These are phyloP conservation scores for Parnassius glacialis DNA, from an alignment of 2,888 invertebrate species.

Conservation along the genomic window DNA sequence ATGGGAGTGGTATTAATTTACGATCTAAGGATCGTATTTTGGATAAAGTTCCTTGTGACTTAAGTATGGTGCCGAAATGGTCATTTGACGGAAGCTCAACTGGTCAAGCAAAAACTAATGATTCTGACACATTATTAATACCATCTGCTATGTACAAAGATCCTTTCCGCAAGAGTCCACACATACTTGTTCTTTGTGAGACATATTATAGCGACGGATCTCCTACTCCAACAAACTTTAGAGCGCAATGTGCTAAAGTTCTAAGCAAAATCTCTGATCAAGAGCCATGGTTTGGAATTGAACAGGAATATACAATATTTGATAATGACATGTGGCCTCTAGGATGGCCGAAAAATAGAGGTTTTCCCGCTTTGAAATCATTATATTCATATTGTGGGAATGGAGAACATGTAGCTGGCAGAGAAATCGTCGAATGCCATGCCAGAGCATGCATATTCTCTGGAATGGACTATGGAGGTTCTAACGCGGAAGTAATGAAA, in stretches of 20 bases:
- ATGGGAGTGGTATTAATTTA: constrained; percentile 87
- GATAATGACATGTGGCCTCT: constrained; percentile 91
- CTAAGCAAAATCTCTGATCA: constrained; percentile 76
- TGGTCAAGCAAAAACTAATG: constrained; percentile 89
- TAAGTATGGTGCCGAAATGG: constrained; percentile 86
- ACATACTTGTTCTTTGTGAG: constrained; percentile 93
- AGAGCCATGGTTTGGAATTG: constrained; percentile 95
- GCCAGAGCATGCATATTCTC: constrained; percentile 91
- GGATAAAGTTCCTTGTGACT: constrained; percentile 78
- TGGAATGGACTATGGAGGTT: constrained; percentile 94
- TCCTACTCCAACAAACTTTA: constrained; percentile 87
- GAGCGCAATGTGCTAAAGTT: constrained; percentile 83
- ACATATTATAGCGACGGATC: constrained; percentile 87
- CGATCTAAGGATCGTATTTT: constrained; percentile 85
- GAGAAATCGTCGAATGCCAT: constrained; percentile 97
- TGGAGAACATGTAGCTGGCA: constrained; percentile 94
- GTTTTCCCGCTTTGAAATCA: constrained; percentile 90
- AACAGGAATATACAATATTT: constrained; percentile 94
- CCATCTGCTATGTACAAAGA: constrained; percentile 95
- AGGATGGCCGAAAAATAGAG: constrained; percentile 96
- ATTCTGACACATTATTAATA: constrained; percentile 93
- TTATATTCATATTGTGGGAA: constrained; percentile 94
- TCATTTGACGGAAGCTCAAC: constrained; percentile 97
- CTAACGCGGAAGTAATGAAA: constrained; percentile 99
- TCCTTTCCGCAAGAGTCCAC: constrained; percentile 93